Evolutionary conservation across 1,140 invertebrate species (phyloP).

Genomic region (Drosophila mayri): DNA sequence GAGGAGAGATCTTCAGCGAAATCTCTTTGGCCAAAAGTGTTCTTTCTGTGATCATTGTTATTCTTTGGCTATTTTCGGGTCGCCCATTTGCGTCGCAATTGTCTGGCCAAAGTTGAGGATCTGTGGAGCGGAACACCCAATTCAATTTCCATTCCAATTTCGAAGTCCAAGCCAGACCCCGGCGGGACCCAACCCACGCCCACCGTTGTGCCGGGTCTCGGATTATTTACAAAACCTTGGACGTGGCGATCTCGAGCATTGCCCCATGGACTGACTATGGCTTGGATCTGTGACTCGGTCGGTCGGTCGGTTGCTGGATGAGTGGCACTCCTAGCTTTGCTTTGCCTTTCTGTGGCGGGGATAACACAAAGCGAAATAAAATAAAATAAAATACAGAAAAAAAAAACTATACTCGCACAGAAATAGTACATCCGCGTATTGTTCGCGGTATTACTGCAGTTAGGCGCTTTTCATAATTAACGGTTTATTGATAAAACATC

Average conservation of each 20-base stretch:
- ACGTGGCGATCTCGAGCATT: conserved; percentile 68
- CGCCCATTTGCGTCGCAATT: conserved; percentile 35
- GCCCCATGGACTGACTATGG: conserved; percentile 51
- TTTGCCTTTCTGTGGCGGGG: conserved; percentile 26
- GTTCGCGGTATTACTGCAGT: conserved; percentile 67
- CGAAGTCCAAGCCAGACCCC: conserved; percentile 11
- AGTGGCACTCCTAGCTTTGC: conserved; percentile 74
- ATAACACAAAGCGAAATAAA: conserved; percentile 52
- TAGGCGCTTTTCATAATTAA: conserved; percentile 70
- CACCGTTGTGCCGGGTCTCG: conserved; percentile 45
- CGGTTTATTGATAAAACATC: conserved; percentile 78
- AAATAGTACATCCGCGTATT: conserved; percentile 80
- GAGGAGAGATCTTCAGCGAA: conserved; percentile 25
- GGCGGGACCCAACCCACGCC: conserved; percentile 62
- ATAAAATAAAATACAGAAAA: conserved; percentile 29
- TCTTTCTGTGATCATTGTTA: conserved; percentile 35
- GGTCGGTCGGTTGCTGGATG: conserved; percentile 53
- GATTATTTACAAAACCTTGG: conserved; percentile 79
- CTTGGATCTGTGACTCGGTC: conserved; percentile 35
- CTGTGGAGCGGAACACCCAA: conserved; percentile 71
- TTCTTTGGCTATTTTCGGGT: conserved; percentile 39
- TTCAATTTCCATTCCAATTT: conserved; percentile 54
- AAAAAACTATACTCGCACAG: conserved; percentile 27
- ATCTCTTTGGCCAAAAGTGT: conserved; percentile 31
- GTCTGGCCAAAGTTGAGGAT: conserved; percentile 45